Base-by-base conservation (phyloP, 2,888 invertebrate genomes). In the Torymus aiolomorphi region DNA sequence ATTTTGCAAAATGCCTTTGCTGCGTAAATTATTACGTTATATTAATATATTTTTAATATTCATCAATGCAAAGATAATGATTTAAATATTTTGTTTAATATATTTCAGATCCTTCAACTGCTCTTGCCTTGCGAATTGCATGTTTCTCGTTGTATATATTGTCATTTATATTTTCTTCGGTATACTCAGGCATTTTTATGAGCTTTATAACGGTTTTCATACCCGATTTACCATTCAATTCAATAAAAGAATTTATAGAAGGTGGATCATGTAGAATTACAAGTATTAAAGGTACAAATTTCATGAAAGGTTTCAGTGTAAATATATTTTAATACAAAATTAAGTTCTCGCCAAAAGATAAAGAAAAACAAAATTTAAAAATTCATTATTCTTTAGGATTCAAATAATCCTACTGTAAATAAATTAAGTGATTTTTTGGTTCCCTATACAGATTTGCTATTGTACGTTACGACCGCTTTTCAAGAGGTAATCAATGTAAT, bases 181-280 rank as follows among this genome's bases (percentile, higher is more conserved):
- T 83, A 3, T 86, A 85, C 63, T 83, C 85, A 3, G 85, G 84
- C 0, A 66, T 82, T 0, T 81, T 86, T 1, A 83, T 83, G 42
- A 82, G 84, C 20, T 83, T 72, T n/a, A 78, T 85, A 16, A 82
- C 85, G 57, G 61, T 83, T 49, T 72, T 76, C 2, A 70, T 59
- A 61, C 70, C 70, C 0, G 42, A 13, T 12, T 42, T 84, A 72
- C 84, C 85, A 2, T 86, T 86, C 18, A 1, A 61, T 49, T 70
- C 77, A 2, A 14, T 74, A 4, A 20, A 69, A 13, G 77, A 71
- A 13, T 77, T 80, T 10, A 49, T 80, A 5, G 8, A 56, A 0
- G 77, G 61, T 63, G 69, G 63, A 10, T 42, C 74, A 1, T 69
- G 77, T 18, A 80, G 66, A 49, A n/a, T 80, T 13, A 12, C 24